phyloP scores from a whole-genome alignment of 2,888 invertebrate genomes.

The Biston betularia region DNA sequence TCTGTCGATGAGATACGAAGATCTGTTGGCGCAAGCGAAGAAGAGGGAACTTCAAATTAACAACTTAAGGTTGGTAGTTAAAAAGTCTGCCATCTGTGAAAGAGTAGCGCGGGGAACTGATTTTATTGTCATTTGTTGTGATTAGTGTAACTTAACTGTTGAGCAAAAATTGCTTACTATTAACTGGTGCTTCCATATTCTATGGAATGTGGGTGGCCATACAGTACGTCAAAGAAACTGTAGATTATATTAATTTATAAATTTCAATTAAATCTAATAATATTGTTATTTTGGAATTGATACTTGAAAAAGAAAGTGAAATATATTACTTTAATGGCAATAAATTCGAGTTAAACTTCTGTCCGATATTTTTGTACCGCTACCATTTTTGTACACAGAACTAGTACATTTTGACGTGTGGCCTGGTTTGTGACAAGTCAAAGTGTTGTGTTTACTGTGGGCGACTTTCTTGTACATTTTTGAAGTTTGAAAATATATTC shows the following conservation, averaged over 20 bases:
- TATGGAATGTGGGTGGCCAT: background rate
- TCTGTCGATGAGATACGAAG: constrained; percentile 89
- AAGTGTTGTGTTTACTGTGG: constrained; percentile 42
- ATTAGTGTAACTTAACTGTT: background rate
- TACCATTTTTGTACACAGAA: background rate
- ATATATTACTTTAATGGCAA: background rate
- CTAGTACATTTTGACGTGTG: constrained; percentile 16
- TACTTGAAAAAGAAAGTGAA: background rate
- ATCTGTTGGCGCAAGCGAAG: constrained; percentile 89
- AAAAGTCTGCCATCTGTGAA: constrained; percentile 15
- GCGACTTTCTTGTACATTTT: constrained; percentile 45
- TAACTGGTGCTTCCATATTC: background rate
- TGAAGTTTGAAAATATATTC: constrained; percentile 41
- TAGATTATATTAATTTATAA: no score
- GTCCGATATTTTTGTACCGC: background rate
- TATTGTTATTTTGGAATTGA: no score
- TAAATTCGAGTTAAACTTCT: background rate
- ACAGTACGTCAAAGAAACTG: no score
- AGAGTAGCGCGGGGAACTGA: background rate
- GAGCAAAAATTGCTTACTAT: background rate
- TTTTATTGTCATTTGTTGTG: constrained; percentile 15
- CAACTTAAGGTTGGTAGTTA: constrained; percentile 89
- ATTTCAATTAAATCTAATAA: no score
- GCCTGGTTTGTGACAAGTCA: constrained; percentile 36
- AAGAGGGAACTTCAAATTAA: constrained; percentile 91